Evolutionary conservation across 2,888 invertebrate genomes (phyloP), one percentile per base, ranked within the genome.

Genomic region (Drosophila kambysellisi): DNA sequence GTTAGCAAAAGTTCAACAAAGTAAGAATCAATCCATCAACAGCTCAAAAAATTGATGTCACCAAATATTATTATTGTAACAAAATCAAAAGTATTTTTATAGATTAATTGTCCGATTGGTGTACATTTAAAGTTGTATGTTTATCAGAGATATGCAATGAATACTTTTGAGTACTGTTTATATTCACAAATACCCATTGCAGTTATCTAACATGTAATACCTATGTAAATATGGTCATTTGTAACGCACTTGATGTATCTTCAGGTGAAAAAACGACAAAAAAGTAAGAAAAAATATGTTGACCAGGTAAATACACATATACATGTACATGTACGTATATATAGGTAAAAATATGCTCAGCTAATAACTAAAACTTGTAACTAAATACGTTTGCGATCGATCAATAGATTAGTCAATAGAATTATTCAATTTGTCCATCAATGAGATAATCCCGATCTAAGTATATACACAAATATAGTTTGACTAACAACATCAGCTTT

Each of bases 1-100:
- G 82, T 88, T 88, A 88, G 87, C 87, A 88, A 88, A 90, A 88
- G 75, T 88, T 76, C 74, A 86, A 89, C 88, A 88, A 83, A 76
- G 74, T 80, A 82, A 80, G 68, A 74, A 76, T 79, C 70, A 87
- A 81, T 77, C 66, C 70, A 76, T 79, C 76, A 76, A 69, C 81
- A 58, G 56, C 32, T 60, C 63, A 62, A 64, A 56, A 65, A 69
- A 72, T 76, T 71, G 78, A 74, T 65, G 72, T 51, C 63, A 71
- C 41, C 67, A 77, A 67, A 61, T 69, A 29, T 30, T 56, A 39
- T 39, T 39, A 3, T 1, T 20, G 33, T 9, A 72, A 50, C 12
- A 29, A 50, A 53, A 48, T 8, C 48, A 32, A 30, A 43, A 70
- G 61, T 2, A 46, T 25, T 8, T 46, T 25, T 46, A 74, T 51